Percentiles rank a stretch among this genome's conserved stretches.
Evolutionary conservation across 2,113 vertebrate genomes (phyloP).

Genomic region (Potamarius usumacintae): DNA sequence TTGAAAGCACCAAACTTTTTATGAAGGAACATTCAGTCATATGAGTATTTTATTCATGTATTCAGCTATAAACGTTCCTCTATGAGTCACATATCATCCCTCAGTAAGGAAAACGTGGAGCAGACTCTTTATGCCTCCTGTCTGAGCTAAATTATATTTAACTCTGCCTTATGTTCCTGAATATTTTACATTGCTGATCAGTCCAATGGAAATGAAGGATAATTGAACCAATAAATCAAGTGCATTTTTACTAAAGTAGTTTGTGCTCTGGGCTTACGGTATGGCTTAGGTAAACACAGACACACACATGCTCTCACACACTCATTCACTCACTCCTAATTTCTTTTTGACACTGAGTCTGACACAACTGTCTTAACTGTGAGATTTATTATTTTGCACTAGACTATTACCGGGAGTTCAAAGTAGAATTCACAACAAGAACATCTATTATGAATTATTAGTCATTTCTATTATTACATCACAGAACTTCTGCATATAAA

Average conservation of each 20-base stretch:
- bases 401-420: conserved; percentile 21
- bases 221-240: conserved; percentile 61
- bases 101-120: conserved; percentile 21
- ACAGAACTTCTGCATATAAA: neutral
- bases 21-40: conserved; percentile 21
- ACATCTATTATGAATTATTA: conserved; percentile 30
- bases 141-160: conserved; percentile 51
- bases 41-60: conserved; percentile 32
- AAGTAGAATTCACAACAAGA: neutral
- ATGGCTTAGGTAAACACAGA: conserved; percentile 33
- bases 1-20: conserved; percentile 11
- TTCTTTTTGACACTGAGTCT: neutral
- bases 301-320: conserved; percentile 6
- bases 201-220: conserved; percentile 56
- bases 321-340: neutral
- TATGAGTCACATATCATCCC: conserved; percentile 34
- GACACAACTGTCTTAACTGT: conserved; percentile 49
- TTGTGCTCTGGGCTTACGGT: conserved; percentile 43
- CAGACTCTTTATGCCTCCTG: conserved; percentile 25
- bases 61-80: conserved; percentile 15
- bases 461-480: conserved; percentile 25
- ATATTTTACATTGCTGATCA: conserved; percentile 53
- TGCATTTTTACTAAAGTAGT: conserved; percentile 46
- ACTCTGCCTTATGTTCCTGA: conserved; percentile 53
- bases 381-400: conserved; percentile 66